These are phyloP conservation scores for Lordiphosa collinella DNA, from an alignment of 1,140 invertebrate genomes.

Conservation along the genomic window DNA sequence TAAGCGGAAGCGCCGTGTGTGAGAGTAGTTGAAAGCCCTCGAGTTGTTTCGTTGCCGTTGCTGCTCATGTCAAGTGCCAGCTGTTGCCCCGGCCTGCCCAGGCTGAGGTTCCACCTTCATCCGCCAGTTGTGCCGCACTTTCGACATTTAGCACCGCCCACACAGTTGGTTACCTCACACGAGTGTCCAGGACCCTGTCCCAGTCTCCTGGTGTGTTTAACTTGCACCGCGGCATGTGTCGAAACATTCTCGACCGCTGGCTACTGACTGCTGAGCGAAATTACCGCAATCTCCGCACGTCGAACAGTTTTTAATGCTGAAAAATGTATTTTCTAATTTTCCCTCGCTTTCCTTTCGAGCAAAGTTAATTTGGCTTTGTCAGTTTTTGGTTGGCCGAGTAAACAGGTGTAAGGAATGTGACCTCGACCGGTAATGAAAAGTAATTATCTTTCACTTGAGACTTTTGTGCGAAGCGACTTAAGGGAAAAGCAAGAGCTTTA, in stretches of 20 bases:
- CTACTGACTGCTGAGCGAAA: constrained; percentile 75
- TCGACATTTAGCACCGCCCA: constrained; percentile 62
- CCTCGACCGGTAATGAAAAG: constrained; percentile 51
- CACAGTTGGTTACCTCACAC: constrained; percentile 48
- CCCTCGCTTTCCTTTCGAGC: constrained; percentile 28
- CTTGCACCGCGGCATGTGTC: constrained; percentile 49
- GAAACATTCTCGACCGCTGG: constrained; percentile 15
- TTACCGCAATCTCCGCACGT: constrained; percentile 73
- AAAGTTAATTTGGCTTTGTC: constrained; percentile 67
- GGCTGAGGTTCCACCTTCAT: constrained; percentile 6
- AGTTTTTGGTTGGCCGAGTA: constrained; percentile 30
- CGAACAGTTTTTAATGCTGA: constrained; percentile 75
- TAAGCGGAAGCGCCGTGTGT: constrained; percentile 61
- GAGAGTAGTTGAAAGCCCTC: constrained; percentile 67
- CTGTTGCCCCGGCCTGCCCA: constrained; percentile 37
- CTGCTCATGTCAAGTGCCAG: constrained; percentile 69
- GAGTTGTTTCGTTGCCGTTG: constrained; percentile 68
- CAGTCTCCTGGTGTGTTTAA: constrained; percentile 50
- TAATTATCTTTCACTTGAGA: constrained; percentile 60
- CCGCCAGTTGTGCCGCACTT: too few relatives aligned
- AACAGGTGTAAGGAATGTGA: constrained; percentile 51
- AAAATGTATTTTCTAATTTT: constrained; percentile 75
- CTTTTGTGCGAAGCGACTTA: constrained; percentile 11
- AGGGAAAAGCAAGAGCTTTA: constrained; percentile 5
- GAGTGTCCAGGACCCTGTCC: constrained; percentile 12